Conservation (phyloP, 2,113 vertebrate species). For the Neomonachus schauinslandi region DNA sequence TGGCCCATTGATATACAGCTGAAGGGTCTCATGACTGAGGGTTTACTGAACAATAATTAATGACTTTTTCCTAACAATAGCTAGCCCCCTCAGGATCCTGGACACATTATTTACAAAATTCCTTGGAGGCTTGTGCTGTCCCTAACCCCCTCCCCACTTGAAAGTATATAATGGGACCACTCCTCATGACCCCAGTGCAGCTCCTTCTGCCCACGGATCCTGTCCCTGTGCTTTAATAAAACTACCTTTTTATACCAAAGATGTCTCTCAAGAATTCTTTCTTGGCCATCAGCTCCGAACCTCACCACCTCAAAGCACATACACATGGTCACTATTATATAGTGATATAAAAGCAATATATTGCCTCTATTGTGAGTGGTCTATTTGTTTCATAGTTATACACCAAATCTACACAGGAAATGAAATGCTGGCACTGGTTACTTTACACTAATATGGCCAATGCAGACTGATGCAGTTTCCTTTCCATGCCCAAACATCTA, state of each 20-base stretch:
- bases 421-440: neutral
- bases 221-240: neutral
- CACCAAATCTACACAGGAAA: neutral
- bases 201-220: neutral
- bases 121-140: neutral
- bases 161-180: neutral
- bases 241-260: neutral
- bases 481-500: slow-evolving; percentile 59
- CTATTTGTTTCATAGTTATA: neutral
- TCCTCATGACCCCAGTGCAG: neutral
- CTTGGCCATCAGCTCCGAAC: neutral
- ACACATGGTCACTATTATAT: neutral
- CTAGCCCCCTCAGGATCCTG: neutral
- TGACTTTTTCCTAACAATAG: neutral
- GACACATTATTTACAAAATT: neutral
- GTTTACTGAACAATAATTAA: neutral
- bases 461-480: neutral
- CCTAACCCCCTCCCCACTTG: neutral
- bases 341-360: neutral
- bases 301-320: neutral
- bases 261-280: neutral
- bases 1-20: neutral
- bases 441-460: slow-evolving; percentile 25
- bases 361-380: neutral
- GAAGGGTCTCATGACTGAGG: neutral